These are phyloP conservation scores for Cyanistes caeruleus DNA, from an alignment of 2,113 vertebrate genomes.

Conservation along the genomic window DNA sequence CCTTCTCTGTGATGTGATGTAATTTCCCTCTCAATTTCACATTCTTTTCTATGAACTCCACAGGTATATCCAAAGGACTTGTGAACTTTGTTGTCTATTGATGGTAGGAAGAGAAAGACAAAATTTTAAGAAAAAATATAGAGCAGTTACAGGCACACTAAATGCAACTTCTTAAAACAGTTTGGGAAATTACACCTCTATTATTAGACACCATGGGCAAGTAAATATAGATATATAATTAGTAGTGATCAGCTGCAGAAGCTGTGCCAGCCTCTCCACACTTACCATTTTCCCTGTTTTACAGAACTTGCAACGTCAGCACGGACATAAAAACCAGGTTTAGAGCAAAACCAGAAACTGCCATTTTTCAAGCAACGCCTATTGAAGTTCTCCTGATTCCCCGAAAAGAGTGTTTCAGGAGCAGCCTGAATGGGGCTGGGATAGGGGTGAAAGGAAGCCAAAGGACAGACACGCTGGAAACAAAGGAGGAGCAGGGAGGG, in stretches of 20 bases:
- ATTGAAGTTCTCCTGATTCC: neutral
- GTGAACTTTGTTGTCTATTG: conserved; percentile 86
- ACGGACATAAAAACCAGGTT: neutral
- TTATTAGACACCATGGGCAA: neutral
- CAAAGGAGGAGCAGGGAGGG: neutral
- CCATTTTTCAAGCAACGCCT: neutral
- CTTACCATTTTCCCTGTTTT: neutral
- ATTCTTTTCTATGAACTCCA: conserved; percentile 85
- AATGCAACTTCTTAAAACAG: neutral
- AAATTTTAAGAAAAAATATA: neutral
- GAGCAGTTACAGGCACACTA: neutral
- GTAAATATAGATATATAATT: neutral
- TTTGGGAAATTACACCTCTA: neutral
- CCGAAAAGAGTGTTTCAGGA: neutral
- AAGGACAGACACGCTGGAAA: neutral
- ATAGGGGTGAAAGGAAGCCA: neutral
- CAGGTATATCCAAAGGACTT: conserved; percentile 83
- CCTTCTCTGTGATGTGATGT: conserved; percentile 77
- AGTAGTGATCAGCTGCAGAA: neutral
- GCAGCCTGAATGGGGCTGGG: neutral
- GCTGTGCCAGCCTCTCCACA: neutral
- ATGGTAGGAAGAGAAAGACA: neutral
- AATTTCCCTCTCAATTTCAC: conserved; percentile 88
- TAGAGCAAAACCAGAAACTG: neutral
- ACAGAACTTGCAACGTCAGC: accelerated